A percentile compares a stretch with the other conserved stretches of the same genome.
These are phyloP conservation scores for Aporophyla lueneburgensis DNA, from an alignment of 2,888 invertebrate genomes.

Conservation along the genomic window DNA sequence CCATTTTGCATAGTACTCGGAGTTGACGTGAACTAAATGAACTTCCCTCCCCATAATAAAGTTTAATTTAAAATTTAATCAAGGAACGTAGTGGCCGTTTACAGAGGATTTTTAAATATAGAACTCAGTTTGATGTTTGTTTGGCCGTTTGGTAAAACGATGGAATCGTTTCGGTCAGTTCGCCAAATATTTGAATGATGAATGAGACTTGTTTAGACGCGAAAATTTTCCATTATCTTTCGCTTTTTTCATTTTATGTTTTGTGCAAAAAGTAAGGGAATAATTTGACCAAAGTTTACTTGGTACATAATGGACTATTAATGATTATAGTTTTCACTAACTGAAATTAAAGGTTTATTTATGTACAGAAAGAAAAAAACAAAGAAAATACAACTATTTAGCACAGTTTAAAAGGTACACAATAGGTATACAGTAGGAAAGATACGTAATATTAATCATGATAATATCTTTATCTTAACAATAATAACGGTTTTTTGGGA, in stretches of 20 bases:
- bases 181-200: background rate
- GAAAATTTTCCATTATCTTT: background rate
- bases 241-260: background rate
- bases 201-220: background rate
- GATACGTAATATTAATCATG: no score
- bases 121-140: constrained; percentile 28
- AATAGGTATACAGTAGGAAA: no score
- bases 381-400: no score
- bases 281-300: background rate
- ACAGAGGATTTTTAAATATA: constrained; percentile 32
- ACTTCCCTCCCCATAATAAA: constrained; percentile 43
- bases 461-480: no score
- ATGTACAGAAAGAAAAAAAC: no score
- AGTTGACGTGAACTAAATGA: constrained; percentile 56
- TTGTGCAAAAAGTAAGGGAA: background rate
- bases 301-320: background rate
- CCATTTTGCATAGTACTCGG: constrained; percentile 44
- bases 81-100: constrained; percentile 32
- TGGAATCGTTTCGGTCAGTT: constrained; percentile 28
- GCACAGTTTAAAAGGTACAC: no score
- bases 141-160: constrained; percentile 8
- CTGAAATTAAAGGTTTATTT: no score
- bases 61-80: constrained; percentile 69
- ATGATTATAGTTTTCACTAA: background rate
- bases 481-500: no score